Percentiles rank a stretch among this genome's conserved stretches.
These are phyloP conservation scores for Chamaetylas fuelleborni DNA, from an alignment of 2,113 vertebrate genomes.

Conservation along the genomic window DNA sequence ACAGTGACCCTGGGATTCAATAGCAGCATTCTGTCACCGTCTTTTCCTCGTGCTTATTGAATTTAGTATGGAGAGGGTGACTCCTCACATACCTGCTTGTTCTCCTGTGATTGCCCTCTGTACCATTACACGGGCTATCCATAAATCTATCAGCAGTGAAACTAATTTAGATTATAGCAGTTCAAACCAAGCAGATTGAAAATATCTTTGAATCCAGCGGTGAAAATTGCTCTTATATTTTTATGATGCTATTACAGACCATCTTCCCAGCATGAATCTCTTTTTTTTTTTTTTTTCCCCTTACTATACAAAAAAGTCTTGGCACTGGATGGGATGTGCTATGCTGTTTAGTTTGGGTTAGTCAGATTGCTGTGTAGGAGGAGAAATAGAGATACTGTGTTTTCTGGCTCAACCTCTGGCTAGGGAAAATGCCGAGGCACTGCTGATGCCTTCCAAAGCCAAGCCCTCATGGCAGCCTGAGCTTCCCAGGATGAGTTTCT, in stretches of 20 bases:
- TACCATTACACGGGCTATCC: background rate
- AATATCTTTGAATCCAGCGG: background rate
- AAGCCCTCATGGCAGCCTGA: background rate
- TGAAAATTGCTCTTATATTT: constrained; percentile 19
- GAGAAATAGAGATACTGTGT: background rate
- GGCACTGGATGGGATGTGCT: background rate
- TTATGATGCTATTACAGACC: background rate
- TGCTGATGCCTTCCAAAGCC: background rate
- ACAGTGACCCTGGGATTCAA: background rate
- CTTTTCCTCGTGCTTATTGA: background rate
- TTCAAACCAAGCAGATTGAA: constrained; percentile 2
- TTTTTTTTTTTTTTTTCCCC: background rate
- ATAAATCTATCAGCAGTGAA: background rate
- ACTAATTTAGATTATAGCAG: background rate
- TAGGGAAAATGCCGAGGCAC: background rate
- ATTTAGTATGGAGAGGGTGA: background rate
- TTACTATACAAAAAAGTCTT: background rate
- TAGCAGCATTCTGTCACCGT: background rate
- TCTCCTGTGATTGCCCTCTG: background rate
- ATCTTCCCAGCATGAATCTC: constrained; percentile 3
- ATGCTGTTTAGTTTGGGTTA: background rate
- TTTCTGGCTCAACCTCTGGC: background rate
- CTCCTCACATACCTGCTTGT: background rate
- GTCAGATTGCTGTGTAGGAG: background rate
- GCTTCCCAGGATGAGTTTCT: too few species aligned